A percentile compares a stretch with the other conserved stretches of the same genome.
Evolutionary conservation across 2,797 vertebrate genomes (phyloP).

Genomic region (Holocentrus rufus): DNA sequence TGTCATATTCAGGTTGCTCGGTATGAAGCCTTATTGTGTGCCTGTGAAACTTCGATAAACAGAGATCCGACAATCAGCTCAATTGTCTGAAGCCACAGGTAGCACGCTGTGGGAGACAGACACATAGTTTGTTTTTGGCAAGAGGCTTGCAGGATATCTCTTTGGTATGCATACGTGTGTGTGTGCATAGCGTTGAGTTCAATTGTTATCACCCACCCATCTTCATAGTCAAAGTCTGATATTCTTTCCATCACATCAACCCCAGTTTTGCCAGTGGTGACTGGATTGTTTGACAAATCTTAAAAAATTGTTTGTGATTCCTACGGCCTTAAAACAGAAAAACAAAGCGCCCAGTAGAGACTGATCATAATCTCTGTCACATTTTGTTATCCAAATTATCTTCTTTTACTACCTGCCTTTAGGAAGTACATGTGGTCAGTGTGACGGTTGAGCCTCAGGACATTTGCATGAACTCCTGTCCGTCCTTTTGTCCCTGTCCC

Average conservation of each 20-base stretch:
- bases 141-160: slow-evolving; percentile 29
- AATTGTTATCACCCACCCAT: slow-evolving; percentile 43
- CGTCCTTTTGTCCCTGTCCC: background rate
- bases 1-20: slow-evolving; percentile 9
- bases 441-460: slow-evolving; percentile 11
- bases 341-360: slow-evolving; percentile 2
- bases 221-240: slow-evolving; percentile 69
- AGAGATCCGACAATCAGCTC: slow-evolving; percentile 1
- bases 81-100: slow-evolving; percentile 50
- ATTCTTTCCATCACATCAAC: background rate
- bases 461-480: slow-evolving; percentile 14
- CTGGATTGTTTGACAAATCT: background rate
- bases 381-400: slow-evolving; percentile 63
- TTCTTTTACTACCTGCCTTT: background rate
- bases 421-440: slow-evolving; percentile 12
- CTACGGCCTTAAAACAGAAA: too few species aligned
- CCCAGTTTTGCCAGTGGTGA: background rate
- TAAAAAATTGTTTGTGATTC: background rate
- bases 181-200: background rate
- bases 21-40: slow-evolving; percentile 23
- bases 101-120: slow-evolving; percentile 18
- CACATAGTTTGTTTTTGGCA: slow-evolving; percentile 26
- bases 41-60: slow-evolving; percentile 38
- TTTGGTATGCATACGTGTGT: slow-evolving; percentile 20
- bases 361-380: slow-evolving; percentile 22